Base-by-base conservation (phyloP, 2,888 invertebrate species). In the Sepiola atlantica region DNA sequence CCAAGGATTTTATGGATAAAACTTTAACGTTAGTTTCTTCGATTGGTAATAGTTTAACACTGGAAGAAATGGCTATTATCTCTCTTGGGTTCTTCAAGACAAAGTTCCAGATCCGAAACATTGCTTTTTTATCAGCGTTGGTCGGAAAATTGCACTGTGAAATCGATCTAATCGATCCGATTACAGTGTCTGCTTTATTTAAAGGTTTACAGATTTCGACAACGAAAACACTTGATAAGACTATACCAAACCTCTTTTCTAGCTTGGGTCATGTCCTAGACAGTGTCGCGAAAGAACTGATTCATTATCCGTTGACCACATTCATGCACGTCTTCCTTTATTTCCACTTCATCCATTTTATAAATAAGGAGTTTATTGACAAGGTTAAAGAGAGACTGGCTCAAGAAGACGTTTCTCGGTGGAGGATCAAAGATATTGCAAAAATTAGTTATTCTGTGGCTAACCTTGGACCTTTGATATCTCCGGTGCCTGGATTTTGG, bases 51-150 rank as follows among this genome's bases (percentile, higher is more conserved):
- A 92, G 55, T 54, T 32, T 92, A 8, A 45, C 55, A 3, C 14
- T 93, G 35, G 93, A 93, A 93, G 93, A 93, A 93, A 93, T 55
- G 55, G 93, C 93, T 20, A 93, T 93, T 21, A 57, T 93, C 35
- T 61, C 57, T 35, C 61, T 93, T 20, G 93, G 93, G 1, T 93
- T 61, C 35, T 93, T 93, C 35, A 93, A 93, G 57, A 93, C 93
- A 18, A 93, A 55, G 20, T 55, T 24, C n/a, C 93, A 55, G 28
- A 93, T 93, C 35, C 61, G 61, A 24, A 93, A 61, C 61, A 20
- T 21, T 3, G 32, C 24, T 32, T 61, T 93, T 21, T 32, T 93
- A 14, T 35, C 32, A 35, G n/a, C 55, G 0, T 35, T 57, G 55
- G 61, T 24, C 20, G 35, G 57, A 16, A 93, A 93, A 57, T 35